Percentiles rank a stretch among this genome's conserved stretches.
Evolutionary conservation across 2,113 vertebrate genomes (phyloP).

Genomic region (Larimichthys polyactis): DNA sequence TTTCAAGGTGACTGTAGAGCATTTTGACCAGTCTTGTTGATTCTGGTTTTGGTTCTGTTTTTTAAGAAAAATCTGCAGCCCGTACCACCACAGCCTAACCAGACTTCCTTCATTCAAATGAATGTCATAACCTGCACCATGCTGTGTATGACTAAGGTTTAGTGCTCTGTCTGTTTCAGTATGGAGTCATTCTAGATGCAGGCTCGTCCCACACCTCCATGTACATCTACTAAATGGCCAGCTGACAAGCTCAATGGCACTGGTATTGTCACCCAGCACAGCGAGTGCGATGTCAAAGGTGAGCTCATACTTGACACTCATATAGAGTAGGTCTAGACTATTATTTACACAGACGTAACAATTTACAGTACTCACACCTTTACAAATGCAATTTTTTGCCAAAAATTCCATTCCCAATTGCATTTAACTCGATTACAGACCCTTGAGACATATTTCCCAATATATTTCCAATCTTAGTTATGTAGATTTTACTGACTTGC

Average conservation of each 20-base stretch:
- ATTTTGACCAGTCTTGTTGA: too few relatives aligned
- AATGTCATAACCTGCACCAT: background rate
- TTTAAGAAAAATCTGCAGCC: too few relatives aligned
- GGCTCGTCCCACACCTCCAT: constrained; percentile 92
- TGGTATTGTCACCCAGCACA: constrained; percentile 87
- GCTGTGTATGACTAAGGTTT: background rate
- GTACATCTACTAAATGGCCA: constrained; percentile 89
- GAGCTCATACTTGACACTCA: constrained; percentile 25
- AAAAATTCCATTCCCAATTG: too few relatives aligned
- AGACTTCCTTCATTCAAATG: too few relatives aligned
- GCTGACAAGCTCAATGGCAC: constrained; percentile 88
- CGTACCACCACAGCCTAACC: too few relatives aligned
- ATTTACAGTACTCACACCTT: background rate
- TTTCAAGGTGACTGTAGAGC: too few relatives aligned
- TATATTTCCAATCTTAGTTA: background rate
- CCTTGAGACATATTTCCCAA: background rate
- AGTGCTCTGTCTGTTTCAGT: constrained; percentile 76
- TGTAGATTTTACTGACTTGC: background rate
- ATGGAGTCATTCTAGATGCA: constrained; percentile 89
- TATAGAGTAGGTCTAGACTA: too few relatives aligned
- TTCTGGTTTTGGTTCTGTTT: too few relatives aligned
- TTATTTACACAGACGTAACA: too few relatives aligned
- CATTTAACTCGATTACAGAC: background rate
- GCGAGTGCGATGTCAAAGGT: constrained; percentile 83
- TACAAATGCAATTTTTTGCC: background rate